Base-by-base conservation (phyloP, 2,797 vertebrate genomes). In the Xenentodon cancila region DNA sequence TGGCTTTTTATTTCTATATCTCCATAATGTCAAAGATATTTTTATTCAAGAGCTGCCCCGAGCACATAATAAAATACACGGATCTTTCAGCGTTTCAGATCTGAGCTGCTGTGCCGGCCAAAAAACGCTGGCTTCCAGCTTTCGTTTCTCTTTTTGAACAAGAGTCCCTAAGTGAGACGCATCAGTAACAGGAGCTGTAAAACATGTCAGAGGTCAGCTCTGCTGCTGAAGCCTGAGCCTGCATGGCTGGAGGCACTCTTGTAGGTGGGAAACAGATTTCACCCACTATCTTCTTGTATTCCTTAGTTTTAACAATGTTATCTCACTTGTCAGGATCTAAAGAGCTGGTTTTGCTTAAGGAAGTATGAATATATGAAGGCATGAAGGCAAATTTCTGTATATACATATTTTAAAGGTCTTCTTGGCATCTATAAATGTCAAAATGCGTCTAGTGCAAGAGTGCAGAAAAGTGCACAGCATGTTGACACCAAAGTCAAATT, bases 401-500 rank as follows among this genome's bases (percentile, higher is more conserved):
- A 4, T 7, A 1, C 7, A 7, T 25, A 11, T 15, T 20, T 40
- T 18, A 22, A 37, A 49, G 16, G 22, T 50, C 9, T 12, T 37
- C 11, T 37, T 37, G 9, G 34, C 34, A 11, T 13, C 34, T 37
- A 13, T 37, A 13, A 37, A 4, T 37, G 34, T 37, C 34, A 37
- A 3, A 32, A 32, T 62, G 55, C 46, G 56, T 59, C 40, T 17
- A 57, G 17, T 21, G 43, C 48, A 55, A 64, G 53, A 40, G 13
- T 15, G 18, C 43, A 50, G 30, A 51, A 8, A 25, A 53, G 32
- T 37, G 5, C 22, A 47, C 45, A 45, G 57, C 34, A 18, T 20
- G 15, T 52, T 65, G 66, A 80, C 63, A 57, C 59, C 55, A 74
- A 73, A 63, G 75, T 70, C 63, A 70, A 34, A 54, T 48, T 89